Conservation (phyloP, 2,113 vertebrate genomes). For the Aphyosemion australe region DNA sequence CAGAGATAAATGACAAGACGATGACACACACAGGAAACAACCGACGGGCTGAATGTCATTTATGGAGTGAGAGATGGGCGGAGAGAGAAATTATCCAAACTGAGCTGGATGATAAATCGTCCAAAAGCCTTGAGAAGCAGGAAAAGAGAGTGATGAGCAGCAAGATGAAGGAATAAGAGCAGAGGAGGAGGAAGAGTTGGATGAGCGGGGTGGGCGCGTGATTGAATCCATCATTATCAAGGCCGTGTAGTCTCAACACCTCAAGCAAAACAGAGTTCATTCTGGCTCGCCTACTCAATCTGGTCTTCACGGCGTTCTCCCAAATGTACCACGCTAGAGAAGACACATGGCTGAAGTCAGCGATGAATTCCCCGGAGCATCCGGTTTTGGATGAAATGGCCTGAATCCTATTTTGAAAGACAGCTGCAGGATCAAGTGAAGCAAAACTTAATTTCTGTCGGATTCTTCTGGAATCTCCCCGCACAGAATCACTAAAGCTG, state of each 20-base stretch:
- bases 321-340: constrained; percentile 28
- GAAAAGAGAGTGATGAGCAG: constrained; percentile 18
- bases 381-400: constrained; percentile 34
- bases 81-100: constrained; percentile 24
- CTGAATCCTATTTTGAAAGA: constrained; percentile 38
- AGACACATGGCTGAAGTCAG: constrained; percentile 10
- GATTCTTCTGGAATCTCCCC: neutral
- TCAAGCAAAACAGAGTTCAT: constrained; percentile 26
- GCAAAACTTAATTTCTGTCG: neutral
- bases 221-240: constrained; percentile 56
- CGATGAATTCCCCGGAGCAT: constrained; percentile 18
- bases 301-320: constrained; percentile 2
- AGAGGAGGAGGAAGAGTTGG: neutral
- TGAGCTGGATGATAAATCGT: constrained; percentile 4
- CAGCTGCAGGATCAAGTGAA: neutral
- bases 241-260: constrained; percentile 46
- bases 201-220: neutral
- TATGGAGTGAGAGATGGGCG: neutral
- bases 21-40: constrained; percentile 3
- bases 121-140: constrained; percentile 30
- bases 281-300: constrained; percentile 31
- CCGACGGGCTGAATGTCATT: constrained; percentile 14
- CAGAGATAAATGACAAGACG: neutral
- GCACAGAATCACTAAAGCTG: too few relatives aligned
- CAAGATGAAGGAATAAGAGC: constrained; percentile 7